A percentile compares a stretch with the other conserved stretches of the same genome.
Conservation (phyloP, 2,888 invertebrate species). For the Branchipolynoe longqiensis region DNA sequence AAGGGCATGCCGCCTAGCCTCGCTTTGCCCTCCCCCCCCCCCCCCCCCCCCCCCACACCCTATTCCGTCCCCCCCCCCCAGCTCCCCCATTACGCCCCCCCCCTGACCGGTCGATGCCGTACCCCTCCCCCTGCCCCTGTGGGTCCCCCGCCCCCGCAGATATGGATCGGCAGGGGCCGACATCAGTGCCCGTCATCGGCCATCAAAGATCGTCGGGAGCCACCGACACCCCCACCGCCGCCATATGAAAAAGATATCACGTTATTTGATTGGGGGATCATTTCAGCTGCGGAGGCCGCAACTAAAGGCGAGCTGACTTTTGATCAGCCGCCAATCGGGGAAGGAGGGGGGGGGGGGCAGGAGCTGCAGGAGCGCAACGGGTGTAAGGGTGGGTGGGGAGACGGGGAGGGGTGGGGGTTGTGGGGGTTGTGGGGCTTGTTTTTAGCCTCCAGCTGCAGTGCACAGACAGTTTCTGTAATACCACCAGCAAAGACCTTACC, state of each 20-base stretch:
- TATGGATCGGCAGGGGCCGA: constrained; percentile 15
- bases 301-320: constrained; percentile 40
- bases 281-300: constrained; percentile 6
- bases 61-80: not conserved
- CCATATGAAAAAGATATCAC: constrained; percentile 50
- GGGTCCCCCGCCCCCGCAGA: not conserved
- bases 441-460: not conserved
- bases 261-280: constrained; percentile 49
- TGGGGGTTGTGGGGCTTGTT: too few species aligned
- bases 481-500: constrained; percentile 8
- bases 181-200: constrained; percentile 41
- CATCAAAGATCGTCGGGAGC: constrained; percentile 37
- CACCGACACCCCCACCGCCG: constrained; percentile 41
- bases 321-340: constrained; percentile 31
- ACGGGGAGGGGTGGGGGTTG: too few species aligned
- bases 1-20: not conserved
- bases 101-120: constrained; percentile 16
- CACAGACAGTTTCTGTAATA: constrained; percentile 14
- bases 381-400: too few species aligned
- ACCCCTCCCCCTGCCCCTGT: not conserved
- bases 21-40: not conserved
- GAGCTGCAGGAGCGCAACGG: too few species aligned
- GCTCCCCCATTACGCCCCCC: not conserved
- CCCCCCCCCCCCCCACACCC: too few species aligned
- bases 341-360: too few species aligned